Evolutionary conservation across 2,888 invertebrate species (phyloP).

Genomic region (Dascillus cervinus): DNA sequence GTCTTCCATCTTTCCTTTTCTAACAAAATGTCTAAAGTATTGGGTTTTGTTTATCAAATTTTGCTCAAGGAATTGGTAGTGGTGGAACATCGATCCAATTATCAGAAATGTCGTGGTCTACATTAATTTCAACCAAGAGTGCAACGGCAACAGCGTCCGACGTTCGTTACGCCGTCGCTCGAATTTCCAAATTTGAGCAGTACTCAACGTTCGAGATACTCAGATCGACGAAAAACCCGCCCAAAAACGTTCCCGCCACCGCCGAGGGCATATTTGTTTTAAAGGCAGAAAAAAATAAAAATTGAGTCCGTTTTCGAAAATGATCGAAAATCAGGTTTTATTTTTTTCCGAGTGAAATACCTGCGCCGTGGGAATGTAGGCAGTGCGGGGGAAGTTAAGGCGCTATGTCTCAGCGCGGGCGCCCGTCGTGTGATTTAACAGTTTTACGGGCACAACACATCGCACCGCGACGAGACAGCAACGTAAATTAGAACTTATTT

Average conservation of each 20-base stretch:
- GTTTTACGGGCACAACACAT: constrained; percentile 15
- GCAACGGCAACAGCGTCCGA: constrained; percentile 1
- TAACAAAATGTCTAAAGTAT: too few species aligned
- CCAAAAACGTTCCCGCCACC: constrained; percentile 9
- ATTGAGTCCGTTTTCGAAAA: too few species aligned
- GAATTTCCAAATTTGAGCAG: constrained; percentile 15
- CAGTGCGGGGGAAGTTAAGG: constrained; percentile 15
- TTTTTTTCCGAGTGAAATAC: not conserved
- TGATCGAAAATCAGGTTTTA: not conserved
- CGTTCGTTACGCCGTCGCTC: constrained; percentile 14
- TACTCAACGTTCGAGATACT: constrained; percentile 18
- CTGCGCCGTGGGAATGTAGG: not conserved
- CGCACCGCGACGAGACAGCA: constrained; percentile 13
- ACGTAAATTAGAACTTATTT: too few species aligned
- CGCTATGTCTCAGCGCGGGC: constrained; percentile 17
- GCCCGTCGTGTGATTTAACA: constrained; percentile 12
- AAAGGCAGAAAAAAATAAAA: constrained; percentile 12
- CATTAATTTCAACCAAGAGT: too few species aligned
- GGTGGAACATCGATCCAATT: too few species aligned
- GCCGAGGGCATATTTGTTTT: constrained; percentile 10
- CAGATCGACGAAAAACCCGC: constrained; percentile 10
- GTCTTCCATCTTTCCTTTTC: too few species aligned
- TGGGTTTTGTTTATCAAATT: too few species aligned
- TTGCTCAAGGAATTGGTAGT: too few species aligned
- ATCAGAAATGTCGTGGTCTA: too few species aligned